Conservation (phyloP, 2,888 invertebrate species). For the Ormyrus nitidulus region DNA sequence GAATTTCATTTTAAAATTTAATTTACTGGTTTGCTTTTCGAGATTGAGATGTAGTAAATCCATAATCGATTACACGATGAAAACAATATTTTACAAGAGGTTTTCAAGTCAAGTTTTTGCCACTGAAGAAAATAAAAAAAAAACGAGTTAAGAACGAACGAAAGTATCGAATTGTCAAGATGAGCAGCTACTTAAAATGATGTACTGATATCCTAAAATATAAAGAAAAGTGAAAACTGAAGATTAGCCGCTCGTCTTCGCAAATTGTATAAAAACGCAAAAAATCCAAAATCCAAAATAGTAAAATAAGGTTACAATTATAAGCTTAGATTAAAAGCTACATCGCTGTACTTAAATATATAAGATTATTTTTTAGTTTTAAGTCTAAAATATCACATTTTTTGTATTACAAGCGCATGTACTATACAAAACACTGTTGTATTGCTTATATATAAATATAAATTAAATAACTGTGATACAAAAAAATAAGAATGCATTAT, state of each 20-base stretch:
- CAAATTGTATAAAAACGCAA: slow-evolving; percentile 48
- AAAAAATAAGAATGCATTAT: slow-evolving; percentile 25
- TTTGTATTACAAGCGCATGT: slow-evolving; percentile 52
- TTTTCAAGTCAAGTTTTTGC: slow-evolving; percentile 1
- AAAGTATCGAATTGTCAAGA: slow-evolving; percentile 27
- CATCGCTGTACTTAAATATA: slow-evolving; percentile 36
- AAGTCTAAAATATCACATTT: slow-evolving; percentile 21
- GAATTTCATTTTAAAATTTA: not conserved
- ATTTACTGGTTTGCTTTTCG: slow-evolving; percentile 24
- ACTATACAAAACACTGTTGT: slow-evolving; percentile 51
- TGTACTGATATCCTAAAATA: slow-evolving; percentile 6
- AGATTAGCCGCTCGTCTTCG: slow-evolving; percentile 40
- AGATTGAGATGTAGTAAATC: slow-evolving; percentile 45
- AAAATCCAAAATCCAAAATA: slow-evolving; percentile 40
- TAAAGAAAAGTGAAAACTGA: not conserved
- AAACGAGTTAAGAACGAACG: slow-evolving; percentile 30
- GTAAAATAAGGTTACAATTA: slow-evolving; percentile 24
- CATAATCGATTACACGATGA: slow-evolving; percentile 29
- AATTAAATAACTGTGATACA: slow-evolving; percentile 59
- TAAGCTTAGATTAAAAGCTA: slow-evolving; percentile 50
- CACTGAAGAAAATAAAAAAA: slow-evolving; percentile 23
- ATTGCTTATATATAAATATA: slow-evolving; percentile 57
- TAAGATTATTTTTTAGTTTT: slow-evolving; percentile 45
- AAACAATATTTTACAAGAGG: not conserved
- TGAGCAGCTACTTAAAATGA: slow-evolving; percentile 30